Evolutionary conservation across 1,140 invertebrate species (phyloP).

Genomic region (Eumeta japonica): DNA sequence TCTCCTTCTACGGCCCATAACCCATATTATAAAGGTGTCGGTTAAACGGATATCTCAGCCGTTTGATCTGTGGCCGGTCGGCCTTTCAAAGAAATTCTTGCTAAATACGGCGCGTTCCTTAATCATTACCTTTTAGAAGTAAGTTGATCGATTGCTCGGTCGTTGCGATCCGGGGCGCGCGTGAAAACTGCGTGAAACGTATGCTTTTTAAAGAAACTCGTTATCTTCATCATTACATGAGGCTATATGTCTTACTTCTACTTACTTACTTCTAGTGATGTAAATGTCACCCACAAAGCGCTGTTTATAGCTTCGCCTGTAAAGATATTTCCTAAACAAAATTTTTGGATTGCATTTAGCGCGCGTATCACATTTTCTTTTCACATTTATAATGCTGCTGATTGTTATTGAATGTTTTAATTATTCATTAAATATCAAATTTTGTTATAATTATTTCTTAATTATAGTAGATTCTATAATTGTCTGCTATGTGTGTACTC

Average conservation of each 20-base stretch:
- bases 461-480: too few species aligned
- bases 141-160: not conserved
- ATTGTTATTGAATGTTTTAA: too few species aligned
- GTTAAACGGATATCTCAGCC: conserved; percentile 18
- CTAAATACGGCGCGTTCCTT: not conserved
- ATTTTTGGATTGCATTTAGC: too few species aligned
- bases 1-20: conserved; percentile 26
- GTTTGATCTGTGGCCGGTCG: conserved; percentile 14
- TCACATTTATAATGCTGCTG: too few species aligned
- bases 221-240: not conserved
- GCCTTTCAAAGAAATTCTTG: conserved; percentile 9
- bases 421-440: too few species aligned
- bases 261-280: not conserved
- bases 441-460: too few species aligned
- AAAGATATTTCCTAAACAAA: too few species aligned
- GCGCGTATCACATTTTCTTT: too few species aligned
- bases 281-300: too few species aligned
- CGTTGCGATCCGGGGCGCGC: not conserved
- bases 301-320: too few species aligned
- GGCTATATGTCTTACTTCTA: not conserved
- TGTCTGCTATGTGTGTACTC: too few species aligned
- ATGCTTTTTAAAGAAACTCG: not conserved
- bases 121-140: not conserved
- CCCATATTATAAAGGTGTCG: conserved; percentile 22
- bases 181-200: too few species aligned